These are phyloP conservation scores for Tautogolabrus adspersus DNA, from an alignment of 2,113 vertebrate species.

Conservation along the genomic window DNA sequence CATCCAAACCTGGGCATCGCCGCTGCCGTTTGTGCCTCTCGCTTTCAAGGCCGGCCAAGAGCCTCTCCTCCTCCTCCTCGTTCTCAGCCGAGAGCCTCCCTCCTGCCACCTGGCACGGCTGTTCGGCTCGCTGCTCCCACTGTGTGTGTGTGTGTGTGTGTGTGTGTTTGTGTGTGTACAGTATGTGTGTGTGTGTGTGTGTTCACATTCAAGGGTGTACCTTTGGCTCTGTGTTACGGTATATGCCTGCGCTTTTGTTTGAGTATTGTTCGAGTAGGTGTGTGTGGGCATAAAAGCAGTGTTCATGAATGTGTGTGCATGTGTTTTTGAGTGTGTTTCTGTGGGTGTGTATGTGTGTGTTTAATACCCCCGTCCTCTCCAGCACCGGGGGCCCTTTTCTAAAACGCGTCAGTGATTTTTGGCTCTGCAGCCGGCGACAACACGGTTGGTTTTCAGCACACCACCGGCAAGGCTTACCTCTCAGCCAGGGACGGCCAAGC, in stretches of 20 bases:
- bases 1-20: conserved; percentile 76
- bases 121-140: conserved; percentile 62
- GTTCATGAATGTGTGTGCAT: conserved; percentile 36
- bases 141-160: conserved; percentile 31
- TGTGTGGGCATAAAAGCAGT: conserved; percentile 45
- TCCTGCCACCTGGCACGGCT: conserved; percentile 76
- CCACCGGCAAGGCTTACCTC: conserved; percentile 63
- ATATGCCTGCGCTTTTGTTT: conserved; percentile 74
- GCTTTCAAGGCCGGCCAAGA: conserved; percentile 82
- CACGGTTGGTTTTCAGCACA: conserved; percentile 69
- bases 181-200: conserved; percentile 27
- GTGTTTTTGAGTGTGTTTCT: conserved; percentile 32
- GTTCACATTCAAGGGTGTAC: conserved; percentile 50
- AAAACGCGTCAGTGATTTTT: conserved; percentile 73
- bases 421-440: conserved; percentile 57
- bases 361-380: conserved; percentile 65
- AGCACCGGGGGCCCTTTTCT: conserved; percentile 53
- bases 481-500: conserved; percentile 67
- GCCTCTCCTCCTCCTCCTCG: conserved; percentile 69
- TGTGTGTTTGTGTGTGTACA: not conserved
- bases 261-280: conserved; percentile 67
- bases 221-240: conserved; percentile 68
- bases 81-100: conserved; percentile 73
- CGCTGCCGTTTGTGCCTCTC: conserved; percentile 71
- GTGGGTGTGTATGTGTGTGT: conserved; percentile 38